Conservation (phyloP, 2,888 invertebrate genomes). For the Nomada fucata region DNA sequence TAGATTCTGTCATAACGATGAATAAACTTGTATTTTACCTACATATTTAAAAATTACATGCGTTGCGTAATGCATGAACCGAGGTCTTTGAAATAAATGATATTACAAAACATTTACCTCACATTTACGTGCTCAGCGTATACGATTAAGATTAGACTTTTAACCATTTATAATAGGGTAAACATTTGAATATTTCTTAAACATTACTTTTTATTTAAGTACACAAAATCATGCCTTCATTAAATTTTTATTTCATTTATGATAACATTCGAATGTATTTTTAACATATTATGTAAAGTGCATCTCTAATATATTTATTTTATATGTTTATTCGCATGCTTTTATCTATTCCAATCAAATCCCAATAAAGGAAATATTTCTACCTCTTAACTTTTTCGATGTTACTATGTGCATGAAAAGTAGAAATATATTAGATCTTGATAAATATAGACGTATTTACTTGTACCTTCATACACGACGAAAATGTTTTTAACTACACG, state of each 20-base stretch:
- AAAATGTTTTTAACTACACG: conserved; percentile 40
- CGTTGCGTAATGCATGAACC: conserved; percentile 45
- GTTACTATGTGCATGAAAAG: conserved; percentile 14
- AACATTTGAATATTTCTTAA: conserved; percentile 39
- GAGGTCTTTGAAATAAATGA: conserved; percentile 47
- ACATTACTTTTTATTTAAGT: conserved; percentile 22
- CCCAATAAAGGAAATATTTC: conserved; percentile 6
- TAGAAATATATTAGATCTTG: conserved; percentile 13
- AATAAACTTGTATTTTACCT: conserved; percentile 69
- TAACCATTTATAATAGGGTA: conserved; percentile 61
- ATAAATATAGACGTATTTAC: conserved; percentile 6
- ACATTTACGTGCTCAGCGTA: conserved; percentile 52
- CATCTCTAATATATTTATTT: conserved; percentile 49
- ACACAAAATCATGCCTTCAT: conserved; percentile 1
- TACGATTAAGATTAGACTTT: conserved; percentile 40
- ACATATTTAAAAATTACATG: conserved; percentile 60
- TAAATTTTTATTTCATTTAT: conserved; percentile 36
- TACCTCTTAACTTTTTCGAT: neutral
- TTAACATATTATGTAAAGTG: conserved; percentile 26
- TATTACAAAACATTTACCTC: conserved; percentile 64
- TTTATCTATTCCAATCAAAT: neutral
- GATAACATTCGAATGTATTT: conserved; percentile 1
- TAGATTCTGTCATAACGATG: conserved; percentile 64
- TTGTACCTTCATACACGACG: conserved; percentile 10
- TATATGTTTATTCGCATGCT: conserved; percentile 7